phyloP scores from a whole-genome alignment of 2,113 vertebrate genomes.

The Semicossyphus pulcher region DNA sequence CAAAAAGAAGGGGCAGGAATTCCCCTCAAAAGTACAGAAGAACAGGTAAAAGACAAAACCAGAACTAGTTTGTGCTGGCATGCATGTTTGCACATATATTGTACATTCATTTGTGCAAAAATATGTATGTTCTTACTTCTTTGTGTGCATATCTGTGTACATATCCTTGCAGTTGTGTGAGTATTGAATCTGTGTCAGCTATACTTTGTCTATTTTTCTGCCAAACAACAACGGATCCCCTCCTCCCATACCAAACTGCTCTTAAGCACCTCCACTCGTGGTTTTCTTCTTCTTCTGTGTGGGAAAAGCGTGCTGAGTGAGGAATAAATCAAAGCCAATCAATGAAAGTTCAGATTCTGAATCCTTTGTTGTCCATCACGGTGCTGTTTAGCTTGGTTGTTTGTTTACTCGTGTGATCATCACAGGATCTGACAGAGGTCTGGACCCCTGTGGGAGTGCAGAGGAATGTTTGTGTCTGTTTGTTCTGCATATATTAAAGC shows the following conservation, averaged over 20 bases:
- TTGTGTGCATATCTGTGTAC: not conserved
- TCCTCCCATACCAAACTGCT: slow-evolving; percentile 31
- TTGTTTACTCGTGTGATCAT: slow-evolving; percentile 58
- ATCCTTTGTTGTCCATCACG: slow-evolving; percentile 28
- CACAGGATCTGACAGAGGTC: slow-evolving; percentile 63
- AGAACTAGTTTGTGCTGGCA: not conserved
- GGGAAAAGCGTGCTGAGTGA: not conserved
- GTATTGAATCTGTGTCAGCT: slow-evolving; percentile 18
- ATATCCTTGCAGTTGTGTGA: slow-evolving; percentile 1
- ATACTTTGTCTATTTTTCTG: slow-evolving; percentile 32
- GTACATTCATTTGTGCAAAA: too few relatives aligned
- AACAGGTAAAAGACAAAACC: not conserved
- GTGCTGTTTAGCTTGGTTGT: slow-evolving; percentile 35
- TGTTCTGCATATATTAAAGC: slow-evolving; percentile 64
- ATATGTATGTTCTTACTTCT: not conserved
- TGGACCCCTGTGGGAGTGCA: slow-evolving; percentile 52
- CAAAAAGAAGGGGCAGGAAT: too few relatives aligned
- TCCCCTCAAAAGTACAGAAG: too few relatives aligned
- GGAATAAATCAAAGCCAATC: slow-evolving; percentile 35
- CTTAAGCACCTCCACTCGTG: slow-evolving; percentile 3
- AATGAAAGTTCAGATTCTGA: slow-evolving; percentile 44
- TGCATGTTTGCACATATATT: too few relatives aligned
- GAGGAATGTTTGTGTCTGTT: slow-evolving; percentile 60
- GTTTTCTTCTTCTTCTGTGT: slow-evolving; percentile 14
- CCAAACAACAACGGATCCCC: slow-evolving; percentile 23